These are phyloP conservation scores for Gracilinanus agilis DNA, from an alignment of 2,113 vertebrate species.

Conservation along the genomic window DNA sequence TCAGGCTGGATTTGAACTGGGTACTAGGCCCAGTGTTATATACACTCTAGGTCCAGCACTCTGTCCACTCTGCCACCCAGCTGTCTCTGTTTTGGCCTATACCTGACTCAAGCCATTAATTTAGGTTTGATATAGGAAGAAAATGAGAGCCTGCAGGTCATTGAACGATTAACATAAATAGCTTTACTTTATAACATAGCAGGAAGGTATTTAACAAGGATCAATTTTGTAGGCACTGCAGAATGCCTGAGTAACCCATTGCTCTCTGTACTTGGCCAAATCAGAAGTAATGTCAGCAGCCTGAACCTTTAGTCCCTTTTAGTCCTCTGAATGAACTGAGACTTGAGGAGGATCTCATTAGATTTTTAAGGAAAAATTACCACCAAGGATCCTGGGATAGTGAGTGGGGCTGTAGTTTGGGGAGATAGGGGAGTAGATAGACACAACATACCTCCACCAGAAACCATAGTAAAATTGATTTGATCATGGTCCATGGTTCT, in stretches of 20 bases:
- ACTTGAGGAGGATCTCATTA: background rate
- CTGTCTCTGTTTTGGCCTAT: background rate
- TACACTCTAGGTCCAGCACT: background rate
- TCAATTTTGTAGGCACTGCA: background rate
- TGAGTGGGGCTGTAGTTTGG: background rate
- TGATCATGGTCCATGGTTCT: too few relatives aligned
- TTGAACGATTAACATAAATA: too few relatives aligned
- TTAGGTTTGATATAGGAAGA: background rate
- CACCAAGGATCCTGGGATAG: background rate
- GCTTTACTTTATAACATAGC: too few relatives aligned
- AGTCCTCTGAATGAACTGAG: background rate
- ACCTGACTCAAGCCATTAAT: background rate
- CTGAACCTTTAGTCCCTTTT: background rate
- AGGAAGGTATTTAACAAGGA: background rate
- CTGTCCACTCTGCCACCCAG: background rate
- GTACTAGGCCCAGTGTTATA: background rate
- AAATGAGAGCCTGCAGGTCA: background rate
- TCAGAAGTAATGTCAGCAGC: background rate
- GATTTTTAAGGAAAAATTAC: background rate
- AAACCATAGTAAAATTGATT: background rate
- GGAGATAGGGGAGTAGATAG: background rate
- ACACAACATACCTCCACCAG: background rate
- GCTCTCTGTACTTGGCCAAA: background rate
- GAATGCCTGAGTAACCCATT: background rate
- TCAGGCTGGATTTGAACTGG: background rate